Base-by-base conservation (phyloP, 2,888 invertebrate species). In the Drosophila colorata region DNA sequence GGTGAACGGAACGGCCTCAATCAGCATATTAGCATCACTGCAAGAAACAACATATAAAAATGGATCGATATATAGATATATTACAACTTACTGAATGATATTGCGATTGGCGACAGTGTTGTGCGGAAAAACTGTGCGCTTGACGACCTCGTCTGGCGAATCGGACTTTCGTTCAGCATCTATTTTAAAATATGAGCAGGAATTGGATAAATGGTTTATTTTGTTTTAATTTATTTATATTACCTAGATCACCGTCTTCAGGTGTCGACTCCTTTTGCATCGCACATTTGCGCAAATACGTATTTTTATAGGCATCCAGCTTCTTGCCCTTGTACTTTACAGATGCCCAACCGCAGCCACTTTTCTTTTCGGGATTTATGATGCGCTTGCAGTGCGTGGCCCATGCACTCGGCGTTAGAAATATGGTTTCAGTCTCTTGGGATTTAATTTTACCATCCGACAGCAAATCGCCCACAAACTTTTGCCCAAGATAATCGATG, bases 331-430 rank as follows among this genome's bases (percentile, higher is more conserved):
- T 95, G 88, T 97, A 98, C 88, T 96, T 96, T 35, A 97, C 97
- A 2, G 97, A 97, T 2, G 97, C 97, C 98, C 98, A 98, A 2
- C 98, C 98, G 93, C 97, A 98, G 1, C 97, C 97, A 38, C 97
- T 97, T 88, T 97, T 96, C 91, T 97, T 97, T 72, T 96, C 96
- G 0, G 98, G 97, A 92, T 98, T 97, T 52, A 98, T 96, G 61
- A 97, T 96, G 76, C 97, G 94, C 91, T 98, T 98, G 90, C 98
- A 98, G 90, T 97, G 96, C 91, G 97, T 96, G 0, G 97, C 98
- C 98, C 98, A 98, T 2, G 98, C 97, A 83, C 97, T 97, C 2
- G 98, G 98, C 1, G 97, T 97, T 70, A 96, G 95, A 91, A 97
- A 98, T 85, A 97, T 94, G 69, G 97, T 96, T 90, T 96, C 96